Base-by-base conservation (phyloP, 2,888 invertebrate species). In the Harpagoxenus sublaevis region DNA sequence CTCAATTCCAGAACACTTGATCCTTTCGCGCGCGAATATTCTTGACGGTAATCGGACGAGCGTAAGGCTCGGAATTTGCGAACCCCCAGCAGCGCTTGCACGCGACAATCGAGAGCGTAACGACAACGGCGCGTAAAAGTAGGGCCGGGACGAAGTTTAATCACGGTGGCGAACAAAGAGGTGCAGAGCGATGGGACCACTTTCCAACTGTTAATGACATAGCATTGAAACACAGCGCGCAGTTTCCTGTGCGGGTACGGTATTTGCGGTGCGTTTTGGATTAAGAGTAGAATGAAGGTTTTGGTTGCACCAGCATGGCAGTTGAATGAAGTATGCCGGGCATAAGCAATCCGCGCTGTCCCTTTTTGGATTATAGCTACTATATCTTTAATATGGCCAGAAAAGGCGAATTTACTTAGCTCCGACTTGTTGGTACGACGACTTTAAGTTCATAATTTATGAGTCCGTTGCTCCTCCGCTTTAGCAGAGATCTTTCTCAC, bases 141-240 rank as follows among this genome's bases (percentile, higher is more conserved):
- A 68, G 45, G 15, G 42, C 18, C 55, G 55, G 45, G 55, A 78
- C 55, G 31, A 48, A 68, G 78, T 78, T 78, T 78, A 78, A 78
- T 78, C 78, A 68, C 55, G 42, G 5, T 0, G 6, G 45, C 31
- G 78, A 55, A 78, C 78, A 78, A 78, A 78, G 66, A 70, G 71
- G 35, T 39, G 39, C 28, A 10, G 66, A 42, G 15, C 68, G 68
- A 68, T 53, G 55, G 66, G 31, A 53, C 78, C 48, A 78, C 71
- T 78, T 78, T 78, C 71, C 71, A 78, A 57, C 71, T 68, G 71
- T 78, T 78, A 78, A 78, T 51, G 71, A 78, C 70, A 31, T 31
- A 68, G 78, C 78, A 78, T 78, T 78, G 78, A 70, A 78, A 70
- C 28, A n/a, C 45, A 31, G 9, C 70, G 55, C 55, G 42, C 31